phyloP scores from a whole-genome alignment of 1,140 invertebrate species.

The Muscidifurax raptorellus region DNA sequence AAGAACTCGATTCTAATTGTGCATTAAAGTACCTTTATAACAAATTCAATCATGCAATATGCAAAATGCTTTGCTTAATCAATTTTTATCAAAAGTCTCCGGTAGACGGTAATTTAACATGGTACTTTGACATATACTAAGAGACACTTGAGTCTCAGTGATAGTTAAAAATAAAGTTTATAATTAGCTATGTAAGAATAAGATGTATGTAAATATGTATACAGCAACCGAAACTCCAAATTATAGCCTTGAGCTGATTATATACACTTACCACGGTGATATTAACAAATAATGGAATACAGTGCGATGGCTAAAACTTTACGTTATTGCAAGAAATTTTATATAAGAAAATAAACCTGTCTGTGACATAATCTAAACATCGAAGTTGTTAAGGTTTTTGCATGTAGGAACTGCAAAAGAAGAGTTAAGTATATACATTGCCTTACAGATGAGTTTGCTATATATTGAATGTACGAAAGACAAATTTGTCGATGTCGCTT shows the following conservation, averaged over 20 bases:
- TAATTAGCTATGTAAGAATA: constrained; percentile 38
- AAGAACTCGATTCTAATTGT: neutral
- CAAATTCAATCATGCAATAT: neutral
- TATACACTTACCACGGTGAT: constrained; percentile 59
- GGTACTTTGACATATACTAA: constrained; percentile 13
- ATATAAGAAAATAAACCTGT: constrained; percentile 12
- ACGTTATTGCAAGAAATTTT: constrained; percentile 22
- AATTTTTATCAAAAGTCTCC: constrained; percentile 22
- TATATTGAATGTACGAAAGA: neutral
- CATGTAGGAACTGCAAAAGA: neutral
- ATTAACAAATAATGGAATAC: constrained; percentile 59
- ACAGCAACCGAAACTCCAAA: constrained; percentile 57
- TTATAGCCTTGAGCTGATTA: constrained; percentile 58
- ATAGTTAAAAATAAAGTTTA: constrained; percentile 38
- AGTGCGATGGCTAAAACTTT: constrained; percentile 30
- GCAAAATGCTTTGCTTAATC: constrained; percentile 33
- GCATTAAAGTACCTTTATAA: constrained; percentile 1
- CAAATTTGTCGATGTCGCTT: neutral
- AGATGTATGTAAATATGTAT: constrained; percentile 51
- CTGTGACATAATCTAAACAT: constrained; percentile 25
- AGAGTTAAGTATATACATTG: constrained; percentile 12
- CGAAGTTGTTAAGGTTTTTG: constrained; percentile 30
- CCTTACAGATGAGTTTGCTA: constrained; percentile 32
- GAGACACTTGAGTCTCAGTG: constrained; percentile 24
- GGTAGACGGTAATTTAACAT: constrained; percentile 7